Evolutionary conservation across 2,888 invertebrate genomes (phyloP), one percentile per base, ranked within the genome.

Genomic region (Hyposoter dolosus): DNA sequence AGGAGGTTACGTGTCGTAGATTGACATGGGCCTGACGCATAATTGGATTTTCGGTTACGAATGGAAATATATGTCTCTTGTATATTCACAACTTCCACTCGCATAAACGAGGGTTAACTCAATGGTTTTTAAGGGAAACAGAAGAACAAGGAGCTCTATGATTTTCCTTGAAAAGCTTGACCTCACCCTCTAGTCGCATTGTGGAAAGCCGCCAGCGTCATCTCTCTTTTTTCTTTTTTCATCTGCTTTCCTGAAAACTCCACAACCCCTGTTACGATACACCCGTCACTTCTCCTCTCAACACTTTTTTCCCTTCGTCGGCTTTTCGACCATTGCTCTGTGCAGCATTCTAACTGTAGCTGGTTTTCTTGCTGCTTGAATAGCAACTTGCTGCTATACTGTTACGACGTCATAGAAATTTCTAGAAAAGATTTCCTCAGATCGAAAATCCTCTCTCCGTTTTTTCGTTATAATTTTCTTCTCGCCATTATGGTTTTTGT

Each of bases 401-500:
- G 79, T 71, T 83, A 82, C 84, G 81, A 85, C 77, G 71, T 69
- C 72, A 84, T 77, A 60, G 85, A 71, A 83, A 83, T 88, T 80
- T 75, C 75, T 82, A 80, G 23, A 76, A 69, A 87, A 88, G 79
- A 88, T 82, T 85, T 85, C 76, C 77, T 75, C 71, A 71, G 78
- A 74, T 77, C 63, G 56, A 12, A 72, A 60, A 60, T 28, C n/a
- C 9, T 47, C 23, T 17, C 7, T 28, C 45, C 12, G 9, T 23
- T 23, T 19, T 15, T 85, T 53, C 7, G 9, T 12, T 35, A 4
- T 35, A 35, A 1, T 23, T 7, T 40, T 40, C 9, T 32, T 7
- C 35, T 15, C 40, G 40, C 43, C 1, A 4, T 53, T 53, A 1
- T 15, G 28, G 28, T 28, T 60, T 60, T 28, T 28, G 0, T 60